Base-by-base conservation (phyloP, 1,140 invertebrate genomes). In the Drosophila subpulchrella region DNA sequence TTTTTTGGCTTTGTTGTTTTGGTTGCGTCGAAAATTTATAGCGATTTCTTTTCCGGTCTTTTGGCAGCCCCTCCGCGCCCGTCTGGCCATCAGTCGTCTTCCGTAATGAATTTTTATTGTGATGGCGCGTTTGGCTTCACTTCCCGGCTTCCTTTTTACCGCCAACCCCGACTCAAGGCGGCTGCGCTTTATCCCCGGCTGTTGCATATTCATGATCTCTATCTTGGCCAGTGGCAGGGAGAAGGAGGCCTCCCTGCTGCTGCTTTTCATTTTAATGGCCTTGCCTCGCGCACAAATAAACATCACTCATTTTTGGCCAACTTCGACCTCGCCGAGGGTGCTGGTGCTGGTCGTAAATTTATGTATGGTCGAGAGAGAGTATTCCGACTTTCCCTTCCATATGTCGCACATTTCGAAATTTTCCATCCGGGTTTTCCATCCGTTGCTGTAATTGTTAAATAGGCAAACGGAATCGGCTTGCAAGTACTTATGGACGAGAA, bases 71-170 rank as follows among this genome's bases (percentile, higher is more conserved):
- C 57, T 55, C 39, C 41, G 34, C 57, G 10, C 48, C 30, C 47
- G 32, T 27, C 59, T 54, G 59, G 65, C 67, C 61, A 36, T 53
- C 53, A 42, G 59, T 58, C 79, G 76, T 67, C 75, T 78, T 81
- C 32, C 77, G 84, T 89, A 89, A 89, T 89, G 84, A 89, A 89
- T 89, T 89, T 89, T 89, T 89, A 89, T 89, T 89, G 84, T 89
- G 80, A 83, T 88, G 79, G 75, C 78, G 82, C 83, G 71, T 88
- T 86, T 83, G 79, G 79, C 80, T 80, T 89, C 81, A 84, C 72
- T 89, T 80, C 72, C 68, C 56, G 50, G 15, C 59, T 36, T 44
- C 48, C 61, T 44, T 10, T 44, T 44, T 4, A 0, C 17, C 42
- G 1, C 42, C 15, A 10, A 15, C 42, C 50, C 11, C 51, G 42